These are phyloP conservation scores for Ips typographus DNA, from an alignment of 1,140 invertebrate genomes.

Conservation along the genomic window DNA sequence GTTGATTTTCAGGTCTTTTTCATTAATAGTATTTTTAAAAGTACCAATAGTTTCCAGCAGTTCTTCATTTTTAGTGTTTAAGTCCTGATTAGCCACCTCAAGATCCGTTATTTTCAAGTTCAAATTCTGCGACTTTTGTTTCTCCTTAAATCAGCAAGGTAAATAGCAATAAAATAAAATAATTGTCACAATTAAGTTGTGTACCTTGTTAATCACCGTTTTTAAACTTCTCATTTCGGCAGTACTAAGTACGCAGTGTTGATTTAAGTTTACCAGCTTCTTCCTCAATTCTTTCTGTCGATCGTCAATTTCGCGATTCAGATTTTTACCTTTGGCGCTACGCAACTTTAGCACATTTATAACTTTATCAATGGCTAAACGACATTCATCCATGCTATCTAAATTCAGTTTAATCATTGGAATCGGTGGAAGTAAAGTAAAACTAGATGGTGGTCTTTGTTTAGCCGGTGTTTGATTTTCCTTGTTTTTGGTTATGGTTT, in stretches of 20 bases:
- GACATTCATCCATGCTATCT: conserved; percentile 36
- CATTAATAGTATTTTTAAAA: conserved; percentile 56
- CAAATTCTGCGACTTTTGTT: conserved; percentile 62
- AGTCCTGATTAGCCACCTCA: conserved; percentile 57
- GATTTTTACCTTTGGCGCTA: conserved; percentile 22
- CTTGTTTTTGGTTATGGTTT: conserved; percentile 66
- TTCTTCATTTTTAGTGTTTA: conserved; percentile 54
- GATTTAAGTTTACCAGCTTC: conserved; percentile 40
- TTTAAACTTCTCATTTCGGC: conserved; percentile 44
- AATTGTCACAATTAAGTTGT: no score
- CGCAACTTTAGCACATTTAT: conserved; percentile 33
- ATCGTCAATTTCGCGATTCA: conserved; percentile 39
- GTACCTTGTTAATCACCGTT: background rate
- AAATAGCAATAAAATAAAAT: background rate
- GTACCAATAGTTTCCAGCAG: conserved; percentile 47
- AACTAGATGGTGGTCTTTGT: conserved; percentile 23
- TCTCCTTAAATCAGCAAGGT: conserved; percentile 47
- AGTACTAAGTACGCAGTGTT: conserved; percentile 41
- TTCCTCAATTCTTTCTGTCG: conserved; percentile 44
- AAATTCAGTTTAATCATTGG: conserved; percentile 38
- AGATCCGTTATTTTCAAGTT: conserved; percentile 60
- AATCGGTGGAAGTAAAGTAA: conserved; percentile 36
- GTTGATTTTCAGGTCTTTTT: conserved; percentile 68
- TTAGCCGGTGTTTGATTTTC: conserved; percentile 50
- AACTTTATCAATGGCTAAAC: conserved; percentile 33